Evolutionary conservation across 2,113 vertebrate genomes (phyloP).

Genomic region (Scalopus aquaticus): DNA sequence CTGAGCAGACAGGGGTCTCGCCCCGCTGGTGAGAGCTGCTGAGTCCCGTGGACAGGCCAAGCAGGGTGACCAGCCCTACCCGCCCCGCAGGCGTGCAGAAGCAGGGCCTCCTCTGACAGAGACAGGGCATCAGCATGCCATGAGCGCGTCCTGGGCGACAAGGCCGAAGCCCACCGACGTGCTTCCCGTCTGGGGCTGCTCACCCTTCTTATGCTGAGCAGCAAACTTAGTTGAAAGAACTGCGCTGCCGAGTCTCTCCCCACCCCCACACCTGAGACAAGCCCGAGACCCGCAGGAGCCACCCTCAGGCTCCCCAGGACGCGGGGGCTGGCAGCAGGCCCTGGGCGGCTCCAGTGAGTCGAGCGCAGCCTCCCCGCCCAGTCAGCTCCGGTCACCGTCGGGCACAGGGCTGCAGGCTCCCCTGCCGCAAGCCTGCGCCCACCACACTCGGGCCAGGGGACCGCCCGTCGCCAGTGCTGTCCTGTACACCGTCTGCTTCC

Average conservation of each 20-base stretch:
- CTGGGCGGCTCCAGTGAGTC: background rate
- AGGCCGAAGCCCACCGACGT: too few relatives aligned
- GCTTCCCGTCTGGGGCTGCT: background rate
- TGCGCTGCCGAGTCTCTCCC: too few relatives aligned
- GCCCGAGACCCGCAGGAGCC: background rate
- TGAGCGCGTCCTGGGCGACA: too few relatives aligned
- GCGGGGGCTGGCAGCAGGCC: background rate
- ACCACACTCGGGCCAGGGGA: background rate
- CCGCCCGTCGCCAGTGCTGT: conserved; percentile 35
- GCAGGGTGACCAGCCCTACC: background rate
- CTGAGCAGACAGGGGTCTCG: background rate
- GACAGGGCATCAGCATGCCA: too few relatives aligned
- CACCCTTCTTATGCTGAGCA: background rate
- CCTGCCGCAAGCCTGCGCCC: too few relatives aligned
- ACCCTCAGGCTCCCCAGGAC: too few relatives aligned
- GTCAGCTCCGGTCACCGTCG: conserved; percentile 53
- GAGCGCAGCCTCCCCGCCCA: background rate
- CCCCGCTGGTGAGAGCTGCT: background rate
- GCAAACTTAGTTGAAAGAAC: background rate
- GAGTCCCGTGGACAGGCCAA: background rate
- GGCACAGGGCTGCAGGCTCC: background rate
- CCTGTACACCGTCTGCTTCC: background rate
- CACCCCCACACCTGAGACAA: background rate
- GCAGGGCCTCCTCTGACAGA: background rate
- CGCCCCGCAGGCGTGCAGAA: background rate